Base-by-base conservation (phyloP, 2,888 invertebrate species). In the Phasia obesa region DNA sequence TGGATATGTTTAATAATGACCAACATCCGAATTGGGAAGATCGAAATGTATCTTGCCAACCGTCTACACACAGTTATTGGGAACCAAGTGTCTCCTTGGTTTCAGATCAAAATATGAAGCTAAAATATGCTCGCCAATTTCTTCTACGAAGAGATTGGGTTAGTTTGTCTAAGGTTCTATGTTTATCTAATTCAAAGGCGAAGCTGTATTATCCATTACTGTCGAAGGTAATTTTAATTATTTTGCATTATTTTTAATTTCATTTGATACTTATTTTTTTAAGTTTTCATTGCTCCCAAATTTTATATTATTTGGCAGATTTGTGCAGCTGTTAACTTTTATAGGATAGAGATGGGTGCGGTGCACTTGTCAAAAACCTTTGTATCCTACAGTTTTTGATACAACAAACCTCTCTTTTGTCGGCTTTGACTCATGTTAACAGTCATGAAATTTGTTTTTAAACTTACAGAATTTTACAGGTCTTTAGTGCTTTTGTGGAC, bases 1-100 rank as follows among this genome's bases (percentile, higher is more conserved):
- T 87, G 5, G 67, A 86, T 59, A 86, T 87, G 44, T 35, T 86
- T 0, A 73, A 80, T 15, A 64, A 87, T 71, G n/a, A 71, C 0
- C 67, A 84, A 4, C 86, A 87, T 73, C 71, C 77, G n/a, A 81
- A 85, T 42, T 88, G 88, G 88, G 42, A 84, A 1, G 87, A 87
- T 15, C 83, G 76, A 23, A 87, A 87, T 49, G 60, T 55, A 21
- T 86, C 88, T 4, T 88, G 88, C 77, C 51, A 73, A 0, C 53
- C 81, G 0, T 78, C 81, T n/a, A 70, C 87, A 25, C 82, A 80
- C 44, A 71, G 64, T 6, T 53, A 64, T 44, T 27, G 70, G 23
- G 55, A 79, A 23, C 9, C 27, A 17, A 23, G 19, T n/a, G 0
- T 3, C 3, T 5, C 21, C 21, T 6, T n/a, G 2, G 2, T 15